Evolutionary conservation across 2,797 vertebrate genomes (phyloP).

Genomic region (Diplodus sargus): DNA sequence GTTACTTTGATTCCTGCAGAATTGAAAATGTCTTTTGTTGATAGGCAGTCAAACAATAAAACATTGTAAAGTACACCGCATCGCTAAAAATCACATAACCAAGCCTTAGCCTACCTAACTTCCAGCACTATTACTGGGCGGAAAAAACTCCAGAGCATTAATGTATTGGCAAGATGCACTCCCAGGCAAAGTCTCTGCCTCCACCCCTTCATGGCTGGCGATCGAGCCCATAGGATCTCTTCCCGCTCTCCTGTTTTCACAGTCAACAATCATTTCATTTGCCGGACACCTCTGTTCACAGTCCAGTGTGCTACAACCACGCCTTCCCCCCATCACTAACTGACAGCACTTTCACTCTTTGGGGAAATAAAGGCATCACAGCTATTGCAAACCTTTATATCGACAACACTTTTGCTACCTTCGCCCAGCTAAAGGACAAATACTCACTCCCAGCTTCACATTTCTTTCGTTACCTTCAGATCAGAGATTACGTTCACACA

Average conservation of each 20-base stretch:
- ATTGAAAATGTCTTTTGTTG: no score
- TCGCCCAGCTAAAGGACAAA: neutral
- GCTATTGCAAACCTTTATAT: neutral
- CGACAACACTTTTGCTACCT: neutral
- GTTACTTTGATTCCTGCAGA: no score
- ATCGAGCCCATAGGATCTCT: neutral
- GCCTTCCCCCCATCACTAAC: neutral
- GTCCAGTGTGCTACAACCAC: neutral
- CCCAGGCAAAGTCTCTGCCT: neutral
- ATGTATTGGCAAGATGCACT: neutral
- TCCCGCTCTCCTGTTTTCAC: neutral
- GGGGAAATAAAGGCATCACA: neutral
- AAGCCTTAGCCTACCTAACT: neutral
- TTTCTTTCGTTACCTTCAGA: neutral
- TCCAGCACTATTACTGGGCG: neutral
- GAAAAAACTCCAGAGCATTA: neutral
- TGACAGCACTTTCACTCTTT: neutral
- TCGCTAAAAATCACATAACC: no score
- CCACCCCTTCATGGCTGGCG: slow-evolving; percentile 2
- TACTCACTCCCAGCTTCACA: neutral
- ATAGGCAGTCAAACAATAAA: no score
- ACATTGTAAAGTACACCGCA: no score
- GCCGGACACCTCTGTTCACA: no score
- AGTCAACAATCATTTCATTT: neutral
- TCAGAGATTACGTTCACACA: neutral